Conservation (phyloP, 2,888 invertebrate species). For the Monochamus alternatus region DNA sequence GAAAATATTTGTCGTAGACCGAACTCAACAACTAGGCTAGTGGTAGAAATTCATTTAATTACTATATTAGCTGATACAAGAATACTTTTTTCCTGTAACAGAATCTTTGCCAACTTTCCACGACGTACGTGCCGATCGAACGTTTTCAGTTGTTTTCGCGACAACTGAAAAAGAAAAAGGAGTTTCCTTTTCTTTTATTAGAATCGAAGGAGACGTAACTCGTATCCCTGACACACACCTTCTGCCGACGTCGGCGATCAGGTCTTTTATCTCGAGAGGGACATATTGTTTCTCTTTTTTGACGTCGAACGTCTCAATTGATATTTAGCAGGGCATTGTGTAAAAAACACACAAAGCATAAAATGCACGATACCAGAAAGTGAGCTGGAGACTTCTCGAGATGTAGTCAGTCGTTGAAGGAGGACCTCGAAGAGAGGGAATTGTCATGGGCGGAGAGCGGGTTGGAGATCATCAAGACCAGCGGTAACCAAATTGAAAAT, state of each 20-base stretch:
- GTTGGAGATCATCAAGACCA: background rate
- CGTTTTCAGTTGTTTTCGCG: slow-evolving; percentile 2
- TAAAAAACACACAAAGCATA: slow-evolving; percentile 18
- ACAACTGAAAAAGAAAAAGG: background rate
- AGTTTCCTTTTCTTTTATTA: background rate
- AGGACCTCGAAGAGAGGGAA: slow-evolving; percentile 9
- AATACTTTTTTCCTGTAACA: background rate
- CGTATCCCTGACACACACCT: slow-evolving; percentile 27
- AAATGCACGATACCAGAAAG: slow-evolving; percentile 30
- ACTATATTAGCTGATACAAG: too few relatives aligned
- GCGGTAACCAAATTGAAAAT: background rate
- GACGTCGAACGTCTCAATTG: slow-evolving; percentile 46
- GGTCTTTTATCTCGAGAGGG: slow-evolving; percentile 42
- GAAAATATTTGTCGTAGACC: too few relatives aligned
- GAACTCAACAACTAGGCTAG: too few relatives aligned
- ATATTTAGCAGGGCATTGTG: slow-evolving; percentile 42
- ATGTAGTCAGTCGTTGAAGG: slow-evolving; percentile 5
- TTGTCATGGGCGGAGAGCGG: slow-evolving; percentile 10
- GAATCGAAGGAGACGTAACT: background rate
- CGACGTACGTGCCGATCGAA: background rate
- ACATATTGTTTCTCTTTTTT: slow-evolving; percentile 40
- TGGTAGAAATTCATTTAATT: too few relatives aligned
- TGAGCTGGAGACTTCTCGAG: slow-evolving; percentile 34
- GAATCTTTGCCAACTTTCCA: too few relatives aligned
- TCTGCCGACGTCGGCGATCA: slow-evolving; percentile 40